Evolutionary conservation across 2,113 vertebrate genomes (phyloP), one percentile per base, ranked within the genome.

Genomic region (Ornithorhynchus anatinus): DNA sequence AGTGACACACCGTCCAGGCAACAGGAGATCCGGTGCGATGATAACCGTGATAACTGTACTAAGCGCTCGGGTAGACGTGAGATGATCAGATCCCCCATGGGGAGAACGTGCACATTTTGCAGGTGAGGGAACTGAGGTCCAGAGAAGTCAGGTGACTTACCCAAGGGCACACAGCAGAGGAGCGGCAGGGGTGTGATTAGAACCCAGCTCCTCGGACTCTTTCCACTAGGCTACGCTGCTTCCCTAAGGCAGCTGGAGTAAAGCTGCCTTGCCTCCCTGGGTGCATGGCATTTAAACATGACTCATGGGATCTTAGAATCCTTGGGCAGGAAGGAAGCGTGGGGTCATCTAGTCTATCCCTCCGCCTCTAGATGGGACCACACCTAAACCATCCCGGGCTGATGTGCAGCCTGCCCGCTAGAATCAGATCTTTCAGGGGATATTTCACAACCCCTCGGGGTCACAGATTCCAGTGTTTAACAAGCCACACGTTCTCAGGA

Each of bases 401-500:
- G 17, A 42, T 7, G 72, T n/a, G 65, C 52, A 75, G 17, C 8
- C 40, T 64, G 72, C 64, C 43, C 33, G n/a, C n/a, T n/a, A n/a
- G n/a, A n/a, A n/a, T n/a, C n/a, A n/a, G n/a, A n/a, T n/a, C n/a
- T n/a, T n/a, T n/a, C n/a, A n/a, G n/a, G n/a, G n/a, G n/a, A n/a
- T n/a, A n/a, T n/a, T 37, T 43, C 53, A 50, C 63, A 69, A 29
- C 50, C 32, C 61, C 54, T 40, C 65, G 60, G 70, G 12, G 8
- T 63, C 69, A 53, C 32, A 14, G 32, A 47, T 75, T 77, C 71
- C 60, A 58, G 29, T 60, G 19, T 66, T 57, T 63, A 32, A 70
- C 52, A 77, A n/a, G 57, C 57, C 75, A 58, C 36, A 45, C 31
- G 56, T n/a, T n/a, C 52, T 81, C 61, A 25, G 50, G 67, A 80